phyloP scores from a whole-genome alignment of 2,797 vertebrate species.

The Mormyrus hasselquistii region DNA sequence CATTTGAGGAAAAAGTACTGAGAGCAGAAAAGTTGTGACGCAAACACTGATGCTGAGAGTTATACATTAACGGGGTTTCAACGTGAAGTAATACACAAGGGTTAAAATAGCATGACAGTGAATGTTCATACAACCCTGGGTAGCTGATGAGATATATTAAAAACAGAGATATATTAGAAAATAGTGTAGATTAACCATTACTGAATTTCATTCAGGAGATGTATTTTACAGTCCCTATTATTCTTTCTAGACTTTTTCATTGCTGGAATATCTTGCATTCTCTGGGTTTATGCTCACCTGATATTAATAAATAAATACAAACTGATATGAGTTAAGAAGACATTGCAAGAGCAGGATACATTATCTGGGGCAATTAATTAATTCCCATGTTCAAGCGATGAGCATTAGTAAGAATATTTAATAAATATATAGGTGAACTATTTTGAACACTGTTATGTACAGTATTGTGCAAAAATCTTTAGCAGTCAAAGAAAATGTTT shows the following conservation, averaged over 20 bases:
- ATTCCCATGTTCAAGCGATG: not conserved
- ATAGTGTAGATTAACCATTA: not conserved
- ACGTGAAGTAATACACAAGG: not conserved
- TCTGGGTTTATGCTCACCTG: not conserved
- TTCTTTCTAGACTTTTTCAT: not conserved
- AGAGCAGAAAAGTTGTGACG: not conserved
- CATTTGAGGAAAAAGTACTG: not conserved
- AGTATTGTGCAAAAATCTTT: not conserved
- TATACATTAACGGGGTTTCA: not conserved
- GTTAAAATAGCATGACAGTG: not conserved
- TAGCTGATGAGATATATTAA: not conserved
- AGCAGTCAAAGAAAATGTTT: no score
- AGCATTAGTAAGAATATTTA: not conserved
- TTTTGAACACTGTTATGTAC: not conserved
- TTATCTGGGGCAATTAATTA: not conserved
- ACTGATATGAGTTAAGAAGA: not conserved
- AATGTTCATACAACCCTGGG: not conserved
- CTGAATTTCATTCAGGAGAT: not conserved
- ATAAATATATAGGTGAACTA: not conserved
- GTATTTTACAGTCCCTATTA: not conserved
- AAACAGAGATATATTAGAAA: not conserved
- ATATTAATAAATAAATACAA: not conserved
- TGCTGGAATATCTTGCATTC: not conserved
- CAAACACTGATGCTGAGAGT: not conserved
- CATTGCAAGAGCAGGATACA: not conserved